Evolutionary conservation across 2,113 vertebrate genomes (phyloP).

Genomic region (Grammomys dolichurus): DNA sequence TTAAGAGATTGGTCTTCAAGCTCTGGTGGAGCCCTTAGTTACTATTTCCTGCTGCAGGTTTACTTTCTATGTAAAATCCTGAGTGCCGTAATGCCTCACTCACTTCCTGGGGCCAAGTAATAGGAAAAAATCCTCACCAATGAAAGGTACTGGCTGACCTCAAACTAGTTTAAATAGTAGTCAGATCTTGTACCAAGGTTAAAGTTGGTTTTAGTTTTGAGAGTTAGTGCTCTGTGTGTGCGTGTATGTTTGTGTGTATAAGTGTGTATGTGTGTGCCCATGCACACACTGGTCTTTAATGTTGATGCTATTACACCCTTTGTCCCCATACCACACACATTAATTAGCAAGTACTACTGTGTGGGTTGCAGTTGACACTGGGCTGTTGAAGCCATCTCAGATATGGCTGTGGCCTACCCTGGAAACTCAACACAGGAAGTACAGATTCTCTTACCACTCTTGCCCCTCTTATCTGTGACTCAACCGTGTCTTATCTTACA

Average conservation of each 20-base stretch:
- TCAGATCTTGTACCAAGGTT: not conserved
- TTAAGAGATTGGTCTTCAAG: not conserved
- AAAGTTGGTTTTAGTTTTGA: not conserved
- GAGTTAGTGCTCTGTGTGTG: not conserved
- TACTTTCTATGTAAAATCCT: not conserved
- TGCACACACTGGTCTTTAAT: not conserved
- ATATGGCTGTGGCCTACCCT: not conserved
- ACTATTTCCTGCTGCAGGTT: not conserved
- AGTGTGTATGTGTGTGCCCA: not conserved
- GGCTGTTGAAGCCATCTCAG: not conserved
- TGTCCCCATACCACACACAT: not conserved
- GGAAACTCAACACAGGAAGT: not conserved
- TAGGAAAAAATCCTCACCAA: not conserved
- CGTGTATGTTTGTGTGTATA: not conserved
- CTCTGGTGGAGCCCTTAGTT: not conserved
- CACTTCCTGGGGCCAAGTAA: not conserved
- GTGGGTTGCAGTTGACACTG: too few species aligned
- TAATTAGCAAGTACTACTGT: not conserved
- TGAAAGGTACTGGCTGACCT: not conserved
- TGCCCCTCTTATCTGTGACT: not conserved
- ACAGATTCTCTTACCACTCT: not conserved
- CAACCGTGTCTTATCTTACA: not conserved
- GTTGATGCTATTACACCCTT: not conserved
- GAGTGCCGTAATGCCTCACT: not conserved
- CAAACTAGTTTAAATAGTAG: not conserved